phyloP scores from a whole-genome alignment of 2,888 invertebrate species.

The Polyommatus icarus region DNA sequence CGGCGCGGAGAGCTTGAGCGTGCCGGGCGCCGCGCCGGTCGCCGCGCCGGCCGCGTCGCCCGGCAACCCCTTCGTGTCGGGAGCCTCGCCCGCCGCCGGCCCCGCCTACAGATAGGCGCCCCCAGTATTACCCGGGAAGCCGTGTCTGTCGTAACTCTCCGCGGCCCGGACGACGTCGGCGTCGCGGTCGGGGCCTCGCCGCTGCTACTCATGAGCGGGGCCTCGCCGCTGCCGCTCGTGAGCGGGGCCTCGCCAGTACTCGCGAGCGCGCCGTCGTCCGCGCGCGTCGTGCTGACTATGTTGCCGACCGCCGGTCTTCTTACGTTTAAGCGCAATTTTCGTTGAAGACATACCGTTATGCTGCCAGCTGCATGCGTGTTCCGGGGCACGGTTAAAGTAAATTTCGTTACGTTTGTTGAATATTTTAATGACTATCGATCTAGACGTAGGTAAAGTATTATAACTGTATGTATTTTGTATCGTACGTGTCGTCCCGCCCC shows the following conservation, averaged over 20 bases:
- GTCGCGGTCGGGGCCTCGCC: background rate
- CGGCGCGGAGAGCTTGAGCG: conserved; percentile 66
- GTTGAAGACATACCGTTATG: background rate
- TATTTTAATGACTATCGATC: conserved; percentile 19
- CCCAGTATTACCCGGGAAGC: conserved; percentile 1
- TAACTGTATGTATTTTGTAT: conserved; percentile 38
- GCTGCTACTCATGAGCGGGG: background rate
- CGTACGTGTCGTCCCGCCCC: background rate
- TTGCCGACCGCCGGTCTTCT: conserved; percentile 5
- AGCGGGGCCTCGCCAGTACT: background rate
- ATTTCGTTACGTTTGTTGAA: conserved; percentile 23
- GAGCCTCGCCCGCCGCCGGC: conserved; percentile 49
- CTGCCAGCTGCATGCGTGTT: background rate
- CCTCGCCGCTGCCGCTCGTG: background rate
- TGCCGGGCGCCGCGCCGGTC: conserved; percentile 66
- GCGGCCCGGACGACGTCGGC: background rate
- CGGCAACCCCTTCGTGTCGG: conserved; percentile 60
- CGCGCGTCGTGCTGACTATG: background rate
- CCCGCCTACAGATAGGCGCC: conserved; percentile 59
- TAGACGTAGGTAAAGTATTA: conserved; percentile 21
- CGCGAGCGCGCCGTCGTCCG: background rate
- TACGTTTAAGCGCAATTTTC: conserved; percentile 13
- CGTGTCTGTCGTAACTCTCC: background rate
- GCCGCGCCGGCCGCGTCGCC: conserved; percentile 67
- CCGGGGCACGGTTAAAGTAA: conserved; percentile 18